Conservation (phyloP, 2,888 invertebrate species). For the Seira ritae region DNA sequence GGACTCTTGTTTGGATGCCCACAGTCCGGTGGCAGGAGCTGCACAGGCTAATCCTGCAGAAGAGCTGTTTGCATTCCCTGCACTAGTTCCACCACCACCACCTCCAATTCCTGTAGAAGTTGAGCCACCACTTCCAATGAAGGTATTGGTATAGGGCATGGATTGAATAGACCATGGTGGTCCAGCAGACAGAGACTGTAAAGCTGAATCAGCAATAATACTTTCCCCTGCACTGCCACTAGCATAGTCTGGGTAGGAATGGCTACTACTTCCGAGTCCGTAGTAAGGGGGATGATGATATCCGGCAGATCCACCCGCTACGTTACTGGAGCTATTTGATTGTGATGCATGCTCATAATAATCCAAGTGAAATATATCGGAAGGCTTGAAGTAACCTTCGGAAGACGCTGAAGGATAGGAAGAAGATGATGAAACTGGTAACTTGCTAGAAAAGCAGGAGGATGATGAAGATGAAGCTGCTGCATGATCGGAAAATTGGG, state of each 20-base stretch:
- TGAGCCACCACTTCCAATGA: constrained; percentile 13
- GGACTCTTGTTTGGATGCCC: constrained; percentile 24
- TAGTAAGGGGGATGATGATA: constrained; percentile 42
- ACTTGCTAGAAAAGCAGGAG: constrained; percentile 23
- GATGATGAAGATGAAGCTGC: constrained; percentile 19
- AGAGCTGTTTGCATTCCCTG: not conserved
- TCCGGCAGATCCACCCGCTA: not conserved
- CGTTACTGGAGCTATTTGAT: constrained; percentile 27
- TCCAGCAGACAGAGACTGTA: constrained; percentile 43
- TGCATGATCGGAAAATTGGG: constrained; percentile 43
- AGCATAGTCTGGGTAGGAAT: constrained; percentile 38
- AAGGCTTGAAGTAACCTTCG: constrained; percentile 68
- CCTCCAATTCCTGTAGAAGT: constrained; percentile 1
- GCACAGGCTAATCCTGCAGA: constrained; percentile 3
- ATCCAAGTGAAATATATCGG: constrained; percentile 71
- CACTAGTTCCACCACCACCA: not conserved
- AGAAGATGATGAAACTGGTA: constrained; percentile 26
- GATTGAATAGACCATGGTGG: constrained; percentile 48
- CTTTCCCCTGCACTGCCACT: constrained; percentile 22
- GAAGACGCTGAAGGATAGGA: constrained; percentile 26
- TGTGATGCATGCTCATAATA: constrained; percentile 48
- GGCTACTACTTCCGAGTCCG: constrained; percentile 30
- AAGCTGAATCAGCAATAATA: constrained; percentile 33
- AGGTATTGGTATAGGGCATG: constrained; percentile 48
- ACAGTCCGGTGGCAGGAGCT: constrained; percentile 15